These are phyloP conservation scores for Sigmodon hispidus DNA, from an alignment of 2,113 vertebrate genomes.

Conservation along the genomic window DNA sequence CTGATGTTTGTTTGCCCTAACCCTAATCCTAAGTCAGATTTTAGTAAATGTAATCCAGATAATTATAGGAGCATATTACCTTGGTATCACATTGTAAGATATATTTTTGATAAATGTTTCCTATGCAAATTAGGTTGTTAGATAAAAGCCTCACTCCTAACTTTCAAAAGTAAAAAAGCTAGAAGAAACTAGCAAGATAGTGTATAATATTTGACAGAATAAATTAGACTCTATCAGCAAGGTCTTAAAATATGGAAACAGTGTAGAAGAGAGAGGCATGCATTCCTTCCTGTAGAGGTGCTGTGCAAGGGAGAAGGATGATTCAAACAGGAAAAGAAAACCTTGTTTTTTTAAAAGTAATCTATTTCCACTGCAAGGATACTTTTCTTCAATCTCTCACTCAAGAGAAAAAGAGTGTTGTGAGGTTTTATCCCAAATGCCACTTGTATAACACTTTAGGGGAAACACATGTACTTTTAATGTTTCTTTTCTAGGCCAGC, in stretches of 20 bases:
- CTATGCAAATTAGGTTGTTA: background rate
- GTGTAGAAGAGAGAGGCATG: background rate
- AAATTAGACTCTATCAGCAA: background rate
- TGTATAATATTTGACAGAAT: background rate
- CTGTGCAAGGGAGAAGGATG: background rate
- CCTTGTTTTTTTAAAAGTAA: background rate
- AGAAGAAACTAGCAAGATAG: constrained; percentile 8
- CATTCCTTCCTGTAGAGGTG: background rate
- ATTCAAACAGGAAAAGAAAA: constrained; percentile 30
- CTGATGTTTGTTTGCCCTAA: background rate
- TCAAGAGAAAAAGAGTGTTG: background rate
- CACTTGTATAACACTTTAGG: background rate
- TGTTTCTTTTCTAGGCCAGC: background rate
- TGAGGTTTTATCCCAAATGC: background rate
- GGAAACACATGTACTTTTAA: background rate
- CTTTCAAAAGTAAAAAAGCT: constrained; percentile 42
- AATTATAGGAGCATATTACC: background rate
- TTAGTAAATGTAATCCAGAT: background rate
- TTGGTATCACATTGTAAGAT: constrained; percentile 27
- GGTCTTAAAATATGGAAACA: background rate
- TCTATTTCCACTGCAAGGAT: background rate
- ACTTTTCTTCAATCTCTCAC: background rate
- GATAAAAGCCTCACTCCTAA: background rate
- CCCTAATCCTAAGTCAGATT: background rate
- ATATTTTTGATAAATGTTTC: constrained; percentile 38